Conservation (phyloP, 2,113 vertebrate genomes). For the Apodemus speciosus region DNA sequence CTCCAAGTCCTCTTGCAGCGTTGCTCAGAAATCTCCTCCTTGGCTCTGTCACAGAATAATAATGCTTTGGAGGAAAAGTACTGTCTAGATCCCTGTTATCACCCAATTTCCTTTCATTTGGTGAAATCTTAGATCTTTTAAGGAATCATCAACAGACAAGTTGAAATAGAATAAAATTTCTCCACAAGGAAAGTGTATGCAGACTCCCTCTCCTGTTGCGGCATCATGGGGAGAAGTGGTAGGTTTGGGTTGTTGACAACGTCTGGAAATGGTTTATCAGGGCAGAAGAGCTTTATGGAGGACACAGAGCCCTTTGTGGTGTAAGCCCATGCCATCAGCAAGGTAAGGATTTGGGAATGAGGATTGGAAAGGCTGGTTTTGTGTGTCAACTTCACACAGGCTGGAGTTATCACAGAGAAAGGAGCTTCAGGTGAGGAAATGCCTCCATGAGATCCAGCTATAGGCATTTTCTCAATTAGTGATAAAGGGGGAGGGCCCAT, state of each 20-base stretch:
- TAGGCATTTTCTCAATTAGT: no score
- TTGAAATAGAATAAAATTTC: neutral
- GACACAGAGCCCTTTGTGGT: neutral
- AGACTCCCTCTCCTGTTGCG: neutral
- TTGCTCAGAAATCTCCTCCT: neutral
- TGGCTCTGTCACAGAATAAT: neutral
- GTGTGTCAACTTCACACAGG: no score
- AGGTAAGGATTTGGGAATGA: neutral
- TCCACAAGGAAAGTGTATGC: neutral
- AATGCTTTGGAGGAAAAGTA: neutral
- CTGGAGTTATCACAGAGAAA: no score
- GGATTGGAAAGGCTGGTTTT: no score
- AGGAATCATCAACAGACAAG: neutral
- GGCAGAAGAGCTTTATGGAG: neutral
- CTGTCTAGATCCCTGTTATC: conserved; percentile 28
- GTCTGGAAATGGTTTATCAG: conserved; percentile 1
- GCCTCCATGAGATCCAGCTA: no score
- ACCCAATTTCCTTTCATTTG: conserved; percentile 41
- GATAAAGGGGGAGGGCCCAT: no score
- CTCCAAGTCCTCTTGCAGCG: neutral
- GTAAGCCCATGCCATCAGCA: neutral
- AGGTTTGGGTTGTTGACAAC: neutral
- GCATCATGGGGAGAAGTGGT: neutral
- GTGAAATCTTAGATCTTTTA: conserved; percentile 40
- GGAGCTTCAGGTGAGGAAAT: no score